phyloP scores from a whole-genome alignment of 2,113 vertebrate species.

The Macaca nemestrina region DNA sequence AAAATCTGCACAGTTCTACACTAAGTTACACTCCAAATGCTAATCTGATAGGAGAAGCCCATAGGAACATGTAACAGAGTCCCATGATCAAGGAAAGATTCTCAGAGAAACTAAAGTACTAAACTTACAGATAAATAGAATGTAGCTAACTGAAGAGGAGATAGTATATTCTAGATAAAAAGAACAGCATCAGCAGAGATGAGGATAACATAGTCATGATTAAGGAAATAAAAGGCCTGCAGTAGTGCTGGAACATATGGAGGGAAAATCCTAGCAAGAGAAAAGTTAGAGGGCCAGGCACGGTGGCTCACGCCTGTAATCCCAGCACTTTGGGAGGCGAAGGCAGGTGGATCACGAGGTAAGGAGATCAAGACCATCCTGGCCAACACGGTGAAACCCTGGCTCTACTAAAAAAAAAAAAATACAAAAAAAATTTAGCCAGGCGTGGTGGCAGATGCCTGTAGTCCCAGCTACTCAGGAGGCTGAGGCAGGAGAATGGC shows the following conservation, averaged over 20 bases:
- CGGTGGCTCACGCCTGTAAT: too few relatives aligned
- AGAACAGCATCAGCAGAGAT: not conserved
- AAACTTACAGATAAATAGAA: not conserved
- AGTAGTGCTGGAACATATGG: not conserved
- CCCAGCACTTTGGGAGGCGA: too few relatives aligned
- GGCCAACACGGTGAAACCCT: too few relatives aligned
- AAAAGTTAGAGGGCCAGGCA: not conserved
- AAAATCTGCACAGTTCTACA: not conserved
- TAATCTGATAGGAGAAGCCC: not conserved
- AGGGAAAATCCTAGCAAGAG: not conserved
- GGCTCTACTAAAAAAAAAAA: too few relatives aligned
- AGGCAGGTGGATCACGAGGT: too few relatives aligned
- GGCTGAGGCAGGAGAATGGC: too few relatives aligned
- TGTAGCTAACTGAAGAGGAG: not conserved
- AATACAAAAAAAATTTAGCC: too few relatives aligned
- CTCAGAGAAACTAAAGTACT: not conserved
- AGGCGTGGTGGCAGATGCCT: fast-evolving
- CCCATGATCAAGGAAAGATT: not conserved
- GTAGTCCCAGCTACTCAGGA: too few relatives aligned
- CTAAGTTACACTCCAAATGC: not conserved
- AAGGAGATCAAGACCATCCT: too few relatives aligned
- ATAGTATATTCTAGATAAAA: not conserved
- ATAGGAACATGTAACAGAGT: not conserved
- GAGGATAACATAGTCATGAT: not conserved
- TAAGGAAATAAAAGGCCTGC: not conserved